Evolutionary conservation across 2,797 vertebrate genomes (phyloP), one percentile per base, ranked within the genome.

Genomic region (Cyclopterus lumpus): DNA sequence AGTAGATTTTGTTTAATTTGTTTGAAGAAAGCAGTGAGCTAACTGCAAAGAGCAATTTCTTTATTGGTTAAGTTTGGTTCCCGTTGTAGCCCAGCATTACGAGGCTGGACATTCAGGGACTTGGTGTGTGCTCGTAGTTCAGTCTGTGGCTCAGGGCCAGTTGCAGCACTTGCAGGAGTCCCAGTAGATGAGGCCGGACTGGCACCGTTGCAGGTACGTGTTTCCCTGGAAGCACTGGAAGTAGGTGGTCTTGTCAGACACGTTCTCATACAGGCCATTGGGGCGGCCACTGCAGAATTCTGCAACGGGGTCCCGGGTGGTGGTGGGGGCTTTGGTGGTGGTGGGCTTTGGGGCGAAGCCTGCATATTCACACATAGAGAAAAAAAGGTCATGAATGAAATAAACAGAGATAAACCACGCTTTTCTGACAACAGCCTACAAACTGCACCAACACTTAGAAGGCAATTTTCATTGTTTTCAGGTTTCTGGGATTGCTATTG

Each of bases 161-260:
- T 94, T 38, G 80, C 94, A 95, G 83, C 95, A 95, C 87, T 95
- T 95, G 90, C 94, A 95, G 74, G 70, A 71, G 42, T 95, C 94
- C 54, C 66, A 54, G 80, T 67, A 95, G 79, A 95, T 86, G 72
- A 95, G 93, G 36, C 94, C 94, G 0, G 93, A 73, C 83, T 95
- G 94, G 86, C 95, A 95, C 44, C 5, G 77, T 16, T 94, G 91
- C 61, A 95, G 74, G 85, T 93, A 95, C 6, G 95, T 95, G 80
- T 86, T 87, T 51, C 93, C 94, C 4, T 59, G 59, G 85, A 81
- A 95, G 67, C 95, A 95, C 71, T 95, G 94, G 84, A 94, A 94
- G 80, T 86, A 95, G 32, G 91, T 93, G 82, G 6, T 89, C 20
- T 42, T 36, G 26, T 95, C 92, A 2, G 86, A 68, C 0, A 4